phyloP scores from a whole-genome alignment of 2,888 invertebrate genomes.

The Melikaiella ostensackeni region DNA sequence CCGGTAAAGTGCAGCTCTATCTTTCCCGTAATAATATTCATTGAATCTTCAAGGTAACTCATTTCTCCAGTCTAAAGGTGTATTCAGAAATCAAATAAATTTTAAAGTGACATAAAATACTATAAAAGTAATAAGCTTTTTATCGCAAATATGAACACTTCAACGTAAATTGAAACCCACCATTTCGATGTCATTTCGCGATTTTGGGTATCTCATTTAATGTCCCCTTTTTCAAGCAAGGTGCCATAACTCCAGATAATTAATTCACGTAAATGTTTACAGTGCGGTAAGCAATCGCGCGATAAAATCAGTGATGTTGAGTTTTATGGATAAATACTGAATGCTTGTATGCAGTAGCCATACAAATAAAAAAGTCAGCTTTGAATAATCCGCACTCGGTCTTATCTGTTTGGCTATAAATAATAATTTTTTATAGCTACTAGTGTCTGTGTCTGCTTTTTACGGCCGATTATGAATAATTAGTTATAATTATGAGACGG shows the following conservation, averaged over 20 bases:
- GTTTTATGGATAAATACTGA: slow-evolving; percentile 24
- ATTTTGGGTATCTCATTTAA: neutral
- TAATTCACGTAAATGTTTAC: slow-evolving; percentile 37
- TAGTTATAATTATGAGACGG: slow-evolving; percentile 14
- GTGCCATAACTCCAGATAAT: slow-evolving; percentile 18
- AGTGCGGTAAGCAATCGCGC: slow-evolving; percentile 2
- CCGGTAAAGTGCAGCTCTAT: slow-evolving; percentile 4
- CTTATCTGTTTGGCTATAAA: slow-evolving; percentile 30
- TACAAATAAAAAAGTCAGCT: slow-evolving; percentile 21
- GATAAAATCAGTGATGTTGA: slow-evolving; percentile 30
- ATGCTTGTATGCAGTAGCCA: neutral
- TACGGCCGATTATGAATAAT: slow-evolving; percentile 32
- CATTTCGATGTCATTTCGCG: neutral
- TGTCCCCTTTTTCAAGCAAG: slow-evolving; percentile 17
- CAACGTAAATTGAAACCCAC: neutral
- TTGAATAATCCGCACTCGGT: slow-evolving; percentile 5
- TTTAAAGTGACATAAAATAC: neutral
- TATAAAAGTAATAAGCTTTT: neutral
- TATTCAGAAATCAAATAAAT: neutral
- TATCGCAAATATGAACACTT: neutral
- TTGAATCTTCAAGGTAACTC: slow-evolving; percentile 16
- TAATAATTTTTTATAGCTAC: slow-evolving; percentile 6
- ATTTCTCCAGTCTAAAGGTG: slow-evolving; percentile 3
- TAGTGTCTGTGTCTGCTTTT: neutral
- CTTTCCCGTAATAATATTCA: slow-evolving; percentile 18